These are phyloP conservation scores for Carposina sasakii DNA, from an alignment of 1,140 invertebrate species.

Conservation along the genomic window DNA sequence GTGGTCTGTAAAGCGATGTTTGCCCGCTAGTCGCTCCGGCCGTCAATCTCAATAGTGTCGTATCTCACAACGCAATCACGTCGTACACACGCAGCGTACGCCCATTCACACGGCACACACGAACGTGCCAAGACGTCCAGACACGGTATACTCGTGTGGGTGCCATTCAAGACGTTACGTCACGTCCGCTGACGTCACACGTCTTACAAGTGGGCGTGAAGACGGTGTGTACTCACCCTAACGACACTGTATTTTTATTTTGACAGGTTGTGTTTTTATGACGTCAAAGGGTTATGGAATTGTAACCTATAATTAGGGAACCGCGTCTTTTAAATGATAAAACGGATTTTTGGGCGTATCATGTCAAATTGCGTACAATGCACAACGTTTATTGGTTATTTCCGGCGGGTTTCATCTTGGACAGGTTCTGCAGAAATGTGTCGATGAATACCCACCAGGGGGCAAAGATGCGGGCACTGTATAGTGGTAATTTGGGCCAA, in stretches of 20 bases:
- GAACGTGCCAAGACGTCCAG: slow-evolving; percentile 18
- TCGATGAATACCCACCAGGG: slow-evolving; percentile 26
- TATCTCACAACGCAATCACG: slow-evolving; percentile 37
- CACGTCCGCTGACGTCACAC: slow-evolving; percentile 58
- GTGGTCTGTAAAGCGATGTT: slow-evolving; percentile 41
- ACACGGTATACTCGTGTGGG: slow-evolving; percentile 16
- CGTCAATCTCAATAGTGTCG: slow-evolving; percentile 52
- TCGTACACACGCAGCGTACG: slow-evolving; percentile 53
- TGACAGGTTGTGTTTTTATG: slow-evolving; percentile 45
- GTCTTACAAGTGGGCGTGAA: slow-evolving; percentile 60
- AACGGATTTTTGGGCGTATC: background rate
- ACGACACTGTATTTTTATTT: slow-evolving; percentile 39
- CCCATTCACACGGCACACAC: slow-evolving; percentile 50
- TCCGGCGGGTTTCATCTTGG: slow-evolving; percentile 10
- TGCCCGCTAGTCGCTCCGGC: slow-evolving; percentile 36
- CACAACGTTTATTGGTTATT: slow-evolving; percentile 3
- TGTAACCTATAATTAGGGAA: background rate
- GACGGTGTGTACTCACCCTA: slow-evolving; percentile 49
- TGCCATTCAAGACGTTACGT: slow-evolving; percentile 63
- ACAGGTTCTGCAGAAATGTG: slow-evolving; percentile 26
- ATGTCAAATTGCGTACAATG: background rate
- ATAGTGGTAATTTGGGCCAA: slow-evolving; percentile 63
- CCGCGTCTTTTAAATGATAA: background rate
- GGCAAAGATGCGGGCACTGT: slow-evolving; percentile 56
- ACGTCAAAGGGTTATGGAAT: too few species aligned